Percentiles rank a stretch among this genome's conserved stretches.
phyloP scores from a whole-genome alignment of 2,888 invertebrate species.

The Ophion obscuratus region DNA sequence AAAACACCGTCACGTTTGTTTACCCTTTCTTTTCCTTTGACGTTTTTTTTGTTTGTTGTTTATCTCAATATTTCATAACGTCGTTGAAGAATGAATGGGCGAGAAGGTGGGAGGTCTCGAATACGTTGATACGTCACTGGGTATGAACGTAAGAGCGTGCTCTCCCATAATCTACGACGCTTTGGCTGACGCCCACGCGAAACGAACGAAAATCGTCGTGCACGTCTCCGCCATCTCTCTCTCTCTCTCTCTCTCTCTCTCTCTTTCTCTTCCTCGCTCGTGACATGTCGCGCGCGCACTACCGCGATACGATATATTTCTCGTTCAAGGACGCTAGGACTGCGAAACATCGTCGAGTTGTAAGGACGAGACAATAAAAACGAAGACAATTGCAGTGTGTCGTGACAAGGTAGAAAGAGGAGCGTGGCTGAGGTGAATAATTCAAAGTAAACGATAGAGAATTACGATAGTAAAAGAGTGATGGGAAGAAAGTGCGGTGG shows the following conservation, averaged over 20 bases:
- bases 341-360: background rate
- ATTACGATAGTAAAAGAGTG: conserved; percentile 6
- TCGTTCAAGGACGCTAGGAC: conserved; percentile 50
- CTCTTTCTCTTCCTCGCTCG: conserved; percentile 29
- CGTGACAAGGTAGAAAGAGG: background rate
- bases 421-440: conserved; percentile 25
- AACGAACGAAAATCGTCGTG: conserved; percentile 40
- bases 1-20: background rate
- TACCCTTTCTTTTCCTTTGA: background rate
- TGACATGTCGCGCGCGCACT: conserved; percentile 47
- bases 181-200: conserved; percentile 68
- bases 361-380: conserved; percentile 12
- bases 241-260: conserved; percentile 37
- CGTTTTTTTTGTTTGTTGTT: background rate
- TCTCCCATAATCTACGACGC: conserved; percentile 15
- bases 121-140: conserved; percentile 40
- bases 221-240: conserved; percentile 1
- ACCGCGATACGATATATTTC: conserved; percentile 36
- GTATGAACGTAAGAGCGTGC: conserved; percentile 45
- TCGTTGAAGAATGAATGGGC: background rate
- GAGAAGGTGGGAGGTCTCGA: conserved; percentile 7
- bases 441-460: conserved; percentile 54
- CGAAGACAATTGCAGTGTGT: background rate
- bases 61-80: background rate
- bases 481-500: conserved; percentile 14